Evolutionary conservation across 2,113 vertebrate species (phyloP), one percentile per base, ranked within the genome.

Genomic region (Colinus virginianus): DNA sequence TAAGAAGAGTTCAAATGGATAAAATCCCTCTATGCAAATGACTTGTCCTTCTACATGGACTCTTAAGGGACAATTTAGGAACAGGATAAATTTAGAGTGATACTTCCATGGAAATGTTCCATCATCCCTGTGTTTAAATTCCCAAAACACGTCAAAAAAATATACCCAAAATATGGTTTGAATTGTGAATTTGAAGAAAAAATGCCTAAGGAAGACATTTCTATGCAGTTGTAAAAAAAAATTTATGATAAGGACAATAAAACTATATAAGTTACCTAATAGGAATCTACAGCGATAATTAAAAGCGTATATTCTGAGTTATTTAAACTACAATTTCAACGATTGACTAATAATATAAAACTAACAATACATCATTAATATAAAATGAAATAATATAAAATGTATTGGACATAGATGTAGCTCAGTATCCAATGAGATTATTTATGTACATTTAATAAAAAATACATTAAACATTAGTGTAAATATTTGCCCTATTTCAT

Each of bases 11-110:
- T 62, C 46, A 36, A 43, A 53, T 6, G 10, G 20, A 36, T 21
- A 36, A 58, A n/a, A 58, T 7, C 7, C 8, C 17, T 56, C 28
- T 38, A 1, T 8, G 18, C 13, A 42, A 55, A 75, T 0, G 1
- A 26, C 26, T 13, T 16, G 5, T 9, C 40, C 40, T 67, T 26
- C 49, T 42, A 0, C 7, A 4, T 2, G 34, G 13, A 20, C 32
- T 38, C 6, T 28, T 4, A 13, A 17, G 12, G 32, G 55, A 82
- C 76, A 63, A 20, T 3, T 63, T 32, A 84, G 14, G 23, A 64
- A 13, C 9, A 76, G 28, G 28, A 30, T 16, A 75, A 46, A 12
- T 36, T 70, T 23, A 80, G 43, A 63, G 36, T 22, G 13, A 51
- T 28, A 46, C 4, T 7, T 32, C 10, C 38, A 22, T 22, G 25